Base-by-base conservation (phyloP, 2,113 vertebrate species). In the Tichodroma muraria region DNA sequence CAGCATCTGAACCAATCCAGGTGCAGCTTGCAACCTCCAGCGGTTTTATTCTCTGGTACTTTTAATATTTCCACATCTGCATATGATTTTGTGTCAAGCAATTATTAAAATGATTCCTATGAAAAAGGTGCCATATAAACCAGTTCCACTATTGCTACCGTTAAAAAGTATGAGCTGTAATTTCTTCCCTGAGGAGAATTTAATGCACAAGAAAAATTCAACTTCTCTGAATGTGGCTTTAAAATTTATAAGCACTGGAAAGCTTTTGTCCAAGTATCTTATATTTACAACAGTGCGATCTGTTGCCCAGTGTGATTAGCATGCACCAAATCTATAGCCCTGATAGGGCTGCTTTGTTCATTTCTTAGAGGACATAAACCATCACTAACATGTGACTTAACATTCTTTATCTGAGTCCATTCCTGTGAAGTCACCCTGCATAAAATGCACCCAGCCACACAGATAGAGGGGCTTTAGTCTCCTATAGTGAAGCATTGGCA, bases 321-420 rank as follows among this genome's bases (percentile, higher is more conserved):
- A 94, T 2, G 1, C 54, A 47, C 13, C 90, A 95, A 49, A 80
- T 73, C 90, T 88, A 94, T 66, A 90, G 68, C 70, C 66, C 52
- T 90, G 63, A 69, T 77, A 91, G 82, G 53, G 66, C 85, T 91
- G 50, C 92, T 96, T 91, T 96, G 77, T 69, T 90, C 44, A 44
- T 72, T 93, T 77, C 72, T 75, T 89, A 42, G 56, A 90, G 80
- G 45, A 73, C 49, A 50, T 64, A 94, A 96, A 93, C 73, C 90
- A 94, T 75, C 77, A 70, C 63, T 82, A 94, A 80, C 75, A 68
- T 27, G 69, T 88, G 88, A 80, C 54, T 92, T 92, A 65, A 28
- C 50, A 52, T 52, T 78, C 66, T 94, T 95, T 77, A 88, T 76
- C 66, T 21, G 37, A 82, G 70, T 44, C 52, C 80, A 35, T 40